Conservation (phyloP, 2,888 invertebrate genomes). For the Thysanoteuthis rhombus region DNA sequence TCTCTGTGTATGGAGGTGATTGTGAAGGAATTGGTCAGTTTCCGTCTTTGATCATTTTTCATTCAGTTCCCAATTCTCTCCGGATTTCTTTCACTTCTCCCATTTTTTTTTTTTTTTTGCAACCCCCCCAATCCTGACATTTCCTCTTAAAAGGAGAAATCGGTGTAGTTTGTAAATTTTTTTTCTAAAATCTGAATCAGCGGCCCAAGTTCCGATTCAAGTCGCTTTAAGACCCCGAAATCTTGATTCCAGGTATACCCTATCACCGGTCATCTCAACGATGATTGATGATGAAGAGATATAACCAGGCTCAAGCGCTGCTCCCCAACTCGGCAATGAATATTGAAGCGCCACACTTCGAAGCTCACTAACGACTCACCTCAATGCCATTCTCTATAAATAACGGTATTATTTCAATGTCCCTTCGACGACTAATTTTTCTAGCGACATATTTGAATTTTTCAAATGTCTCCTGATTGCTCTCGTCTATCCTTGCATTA, state of each 20-base stretch:
- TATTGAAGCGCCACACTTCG: background rate
- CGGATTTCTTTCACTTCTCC: no score
- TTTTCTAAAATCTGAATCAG: background rate
- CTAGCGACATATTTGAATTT: background rate
- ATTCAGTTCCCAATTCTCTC: no score
- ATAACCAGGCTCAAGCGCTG: no score
- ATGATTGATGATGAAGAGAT: background rate
- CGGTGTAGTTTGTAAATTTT: no score
- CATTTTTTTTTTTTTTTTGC: background rate
- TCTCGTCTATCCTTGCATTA: background rate
- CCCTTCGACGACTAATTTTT: background rate
- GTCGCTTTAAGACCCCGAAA: background rate
- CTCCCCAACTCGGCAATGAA: background rate
- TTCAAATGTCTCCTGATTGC: background rate
- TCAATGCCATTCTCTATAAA: background rate
- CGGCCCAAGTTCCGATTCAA: background rate
- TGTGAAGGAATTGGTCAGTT: no score
- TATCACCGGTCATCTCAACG: background rate
- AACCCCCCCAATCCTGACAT: background rate
- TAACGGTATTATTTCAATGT: background rate
- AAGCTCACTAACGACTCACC: background rate
- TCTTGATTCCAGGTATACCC: background rate
- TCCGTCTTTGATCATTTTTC: no score
- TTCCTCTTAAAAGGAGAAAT: background rate
- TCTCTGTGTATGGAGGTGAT: no score